Conservation (phyloP, 2,113 vertebrate genomes). For the Typhlomys cinereus region DNA sequence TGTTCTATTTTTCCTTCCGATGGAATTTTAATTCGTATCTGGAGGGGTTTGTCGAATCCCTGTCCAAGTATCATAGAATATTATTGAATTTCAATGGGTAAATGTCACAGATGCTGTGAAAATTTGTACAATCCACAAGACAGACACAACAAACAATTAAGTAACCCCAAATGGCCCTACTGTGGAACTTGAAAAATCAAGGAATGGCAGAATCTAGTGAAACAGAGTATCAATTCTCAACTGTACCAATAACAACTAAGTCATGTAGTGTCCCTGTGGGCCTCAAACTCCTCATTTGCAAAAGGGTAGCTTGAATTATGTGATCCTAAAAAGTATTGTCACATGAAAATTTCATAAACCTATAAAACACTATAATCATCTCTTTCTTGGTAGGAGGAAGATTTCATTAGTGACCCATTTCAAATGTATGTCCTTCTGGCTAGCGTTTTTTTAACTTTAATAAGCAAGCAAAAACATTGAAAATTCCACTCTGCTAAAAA, state of each 20-base stretch:
- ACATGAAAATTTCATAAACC: slow-evolving; percentile 7
- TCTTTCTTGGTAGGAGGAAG: neutral
- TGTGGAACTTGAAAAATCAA: neutral
- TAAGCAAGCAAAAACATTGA: neutral
- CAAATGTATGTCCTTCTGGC: neutral
- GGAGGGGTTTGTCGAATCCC: neutral
- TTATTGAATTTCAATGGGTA: neutral
- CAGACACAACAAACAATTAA: neutral
- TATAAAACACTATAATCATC: neutral
- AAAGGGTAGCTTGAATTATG: slow-evolving; percentile 18
- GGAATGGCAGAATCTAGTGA: neutral
- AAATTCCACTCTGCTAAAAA: slow-evolving; percentile 4
- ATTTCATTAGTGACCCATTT: neutral
- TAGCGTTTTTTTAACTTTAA: slow-evolving; percentile 26
- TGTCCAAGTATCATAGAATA: neutral
- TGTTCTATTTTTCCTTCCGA: neutral
- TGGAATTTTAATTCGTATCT: neutral
- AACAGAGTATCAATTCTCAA: neutral
- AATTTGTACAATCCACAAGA: neutral
- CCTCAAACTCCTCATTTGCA: neutral
- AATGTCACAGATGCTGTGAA: neutral
- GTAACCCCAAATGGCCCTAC: neutral
- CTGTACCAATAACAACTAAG: neutral
- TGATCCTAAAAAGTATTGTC: neutral
- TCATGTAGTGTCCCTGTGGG: neutral